Conservation (phyloP, 2,113 vertebrate species). For the Nesoenas mayeri region DNA sequence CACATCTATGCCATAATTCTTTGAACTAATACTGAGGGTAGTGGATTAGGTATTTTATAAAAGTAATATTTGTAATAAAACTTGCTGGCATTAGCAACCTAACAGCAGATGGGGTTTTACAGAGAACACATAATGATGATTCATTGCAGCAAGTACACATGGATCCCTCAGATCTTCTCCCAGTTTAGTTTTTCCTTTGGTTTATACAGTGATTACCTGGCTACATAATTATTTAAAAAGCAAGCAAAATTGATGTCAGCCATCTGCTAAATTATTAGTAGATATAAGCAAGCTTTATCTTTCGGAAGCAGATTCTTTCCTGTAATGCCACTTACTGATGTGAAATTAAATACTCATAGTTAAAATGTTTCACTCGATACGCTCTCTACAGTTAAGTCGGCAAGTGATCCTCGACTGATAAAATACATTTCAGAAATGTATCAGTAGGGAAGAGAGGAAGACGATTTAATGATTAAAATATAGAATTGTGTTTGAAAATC, state of each 20-base stretch:
- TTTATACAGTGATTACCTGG: slow-evolving; percentile 16
- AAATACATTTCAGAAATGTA: neutral
- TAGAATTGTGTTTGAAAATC: neutral
- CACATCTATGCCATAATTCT: slow-evolving; percentile 46
- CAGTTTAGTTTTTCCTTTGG: neutral
- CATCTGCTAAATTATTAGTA: slow-evolving; percentile 18
- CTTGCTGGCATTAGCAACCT: slow-evolving; percentile 22
- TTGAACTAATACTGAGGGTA: neutral
- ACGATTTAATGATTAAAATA: neutral
- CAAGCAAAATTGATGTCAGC: slow-evolving; percentile 3
- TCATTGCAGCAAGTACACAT: neutral
- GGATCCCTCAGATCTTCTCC: neutral
- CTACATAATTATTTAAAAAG: slow-evolving; percentile 25
- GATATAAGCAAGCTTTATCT: slow-evolving; percentile 38
- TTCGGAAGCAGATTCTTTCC: slow-evolving; percentile 3
- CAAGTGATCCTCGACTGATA: slow-evolving; percentile 2
- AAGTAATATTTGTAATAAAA: slow-evolving; percentile 49
- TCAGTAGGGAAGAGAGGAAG: neutral
- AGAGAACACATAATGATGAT: slow-evolving; percentile 27
- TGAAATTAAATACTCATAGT: neutral
- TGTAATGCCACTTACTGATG: slow-evolving; percentile 2
- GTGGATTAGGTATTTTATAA: slow-evolving; percentile 38
- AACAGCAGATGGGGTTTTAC: slow-evolving; percentile 13
- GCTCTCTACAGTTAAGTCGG: neutral
- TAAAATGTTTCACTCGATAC: slow-evolving; percentile 6